Conservation (phyloP, 2,888 invertebrate species). For the Limenitis camilla region DNA sequence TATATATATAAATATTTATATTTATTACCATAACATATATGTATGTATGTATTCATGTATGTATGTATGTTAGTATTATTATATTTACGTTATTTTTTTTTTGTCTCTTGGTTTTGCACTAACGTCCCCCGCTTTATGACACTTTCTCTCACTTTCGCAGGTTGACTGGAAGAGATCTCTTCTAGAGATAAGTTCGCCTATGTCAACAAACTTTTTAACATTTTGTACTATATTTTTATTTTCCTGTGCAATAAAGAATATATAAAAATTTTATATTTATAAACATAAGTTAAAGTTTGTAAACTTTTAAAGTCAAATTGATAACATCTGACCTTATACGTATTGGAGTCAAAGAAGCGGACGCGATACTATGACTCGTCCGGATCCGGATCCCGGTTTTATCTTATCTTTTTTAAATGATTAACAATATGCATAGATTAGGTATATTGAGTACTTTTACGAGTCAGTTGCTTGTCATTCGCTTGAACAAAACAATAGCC, state of each 20-base stretch:
- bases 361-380: slow-evolving; percentile 21
- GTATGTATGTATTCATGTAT: too few species aligned
- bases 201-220: too few species aligned
- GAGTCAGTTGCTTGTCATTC: background rate
- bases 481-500: background rate
- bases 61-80: too few species aligned
- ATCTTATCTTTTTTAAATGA: slow-evolving; percentile 26
- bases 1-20: too few species aligned
- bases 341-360: slow-evolving; percentile 16
- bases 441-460: background rate
- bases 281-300: background rate
- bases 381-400: slow-evolving; percentile 29
- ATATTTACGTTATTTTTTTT: too few species aligned
- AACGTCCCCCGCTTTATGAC: too few species aligned
- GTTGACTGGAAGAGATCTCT: too few species aligned
- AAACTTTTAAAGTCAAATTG: slow-evolving; percentile 6
- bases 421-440: background rate
- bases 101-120: too few species aligned
- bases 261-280: background rate
- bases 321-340: slow-evolving; percentile 25
- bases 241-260: background rate
- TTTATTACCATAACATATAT: too few species aligned
- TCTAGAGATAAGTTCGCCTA: too few species aligned
- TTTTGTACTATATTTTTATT: too few species aligned
- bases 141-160: too few species aligned